These are phyloP conservation scores for Hyposoter dolosus DNA, from an alignment of 2,888 invertebrate species.

Conservation along the genomic window DNA sequence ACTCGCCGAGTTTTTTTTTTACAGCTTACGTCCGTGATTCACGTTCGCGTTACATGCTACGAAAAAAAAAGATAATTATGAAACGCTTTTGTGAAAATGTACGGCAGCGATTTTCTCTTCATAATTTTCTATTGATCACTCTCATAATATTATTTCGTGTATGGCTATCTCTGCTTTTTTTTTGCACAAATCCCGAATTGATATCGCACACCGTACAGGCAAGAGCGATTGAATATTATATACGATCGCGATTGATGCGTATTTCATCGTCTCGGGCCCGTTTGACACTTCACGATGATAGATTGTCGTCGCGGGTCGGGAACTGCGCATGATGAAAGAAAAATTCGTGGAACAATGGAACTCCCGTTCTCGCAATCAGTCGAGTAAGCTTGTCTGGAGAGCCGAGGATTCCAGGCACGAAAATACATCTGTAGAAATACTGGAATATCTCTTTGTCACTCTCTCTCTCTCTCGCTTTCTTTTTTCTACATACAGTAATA, in stretches of 20 bases:
- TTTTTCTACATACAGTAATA: constrained; percentile 18
- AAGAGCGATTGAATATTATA: constrained; percentile 48
- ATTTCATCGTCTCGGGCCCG: constrained; percentile 56
- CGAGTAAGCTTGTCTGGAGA: constrained; percentile 44
- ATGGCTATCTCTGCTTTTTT: not conserved
- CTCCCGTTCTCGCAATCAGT: constrained; percentile 60
- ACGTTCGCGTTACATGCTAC: constrained; percentile 24
- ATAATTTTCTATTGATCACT: not conserved
- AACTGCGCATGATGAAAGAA: constrained; percentile 51
- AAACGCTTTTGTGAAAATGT: not conserved
- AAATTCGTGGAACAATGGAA: constrained; percentile 62
- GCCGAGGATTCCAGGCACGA: constrained; percentile 26
- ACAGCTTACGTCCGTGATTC: constrained; percentile 43
- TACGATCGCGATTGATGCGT: constrained; percentile 51
- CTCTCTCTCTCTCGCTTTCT: not conserved
- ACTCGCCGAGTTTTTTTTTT: constrained; percentile 38
- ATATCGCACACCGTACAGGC: constrained; percentile 19
- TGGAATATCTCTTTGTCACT: constrained; percentile 36
- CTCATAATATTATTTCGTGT: not conserved
- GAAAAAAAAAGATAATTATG: not conserved
- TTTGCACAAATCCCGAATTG: constrained; percentile 21
- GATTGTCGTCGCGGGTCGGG: constrained; percentile 42
- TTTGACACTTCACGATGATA: constrained; percentile 64
- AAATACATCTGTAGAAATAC: constrained; percentile 51
- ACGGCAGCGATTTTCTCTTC: not conserved